Conservation (phyloP, 2,113 vertebrate genomes). For the Craseonycteris thonglongyai region DNA sequence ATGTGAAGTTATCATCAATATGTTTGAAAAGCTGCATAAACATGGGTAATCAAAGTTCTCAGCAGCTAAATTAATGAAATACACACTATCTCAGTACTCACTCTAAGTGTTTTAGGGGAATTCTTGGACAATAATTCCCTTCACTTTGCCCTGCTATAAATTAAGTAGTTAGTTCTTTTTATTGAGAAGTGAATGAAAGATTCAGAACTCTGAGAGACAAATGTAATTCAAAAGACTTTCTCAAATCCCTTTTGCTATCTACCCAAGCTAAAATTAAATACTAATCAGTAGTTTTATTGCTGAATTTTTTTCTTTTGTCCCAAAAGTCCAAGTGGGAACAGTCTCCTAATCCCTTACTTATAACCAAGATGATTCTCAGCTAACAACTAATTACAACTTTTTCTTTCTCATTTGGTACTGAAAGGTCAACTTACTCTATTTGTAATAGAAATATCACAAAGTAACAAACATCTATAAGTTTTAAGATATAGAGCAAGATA, state of each 20-base stretch:
- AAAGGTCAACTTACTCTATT: background rate
- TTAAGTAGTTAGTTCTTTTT: background rate
- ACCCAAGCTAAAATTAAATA: background rate
- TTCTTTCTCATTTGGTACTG: background rate
- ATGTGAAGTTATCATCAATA: background rate
- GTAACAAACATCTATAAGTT: background rate
- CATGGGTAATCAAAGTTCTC: background rate
- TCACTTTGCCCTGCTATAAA: background rate
- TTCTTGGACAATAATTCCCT: background rate
- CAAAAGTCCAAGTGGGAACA: background rate
- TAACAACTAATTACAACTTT: background rate
- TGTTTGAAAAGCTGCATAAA: background rate
- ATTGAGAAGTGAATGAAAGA: background rate
- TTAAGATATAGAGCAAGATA: background rate
- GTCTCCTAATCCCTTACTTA: background rate
- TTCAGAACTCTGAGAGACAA: conserved; percentile 1
- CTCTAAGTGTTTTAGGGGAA: background rate
- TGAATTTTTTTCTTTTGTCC: background rate
- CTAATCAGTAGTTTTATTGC: background rate
- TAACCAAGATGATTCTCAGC: background rate
- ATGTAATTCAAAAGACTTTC: background rate
- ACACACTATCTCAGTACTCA: background rate
- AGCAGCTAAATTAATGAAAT: background rate
- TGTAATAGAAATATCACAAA: background rate
- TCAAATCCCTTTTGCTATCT: background rate